These are phyloP conservation scores for Lacerta agilis DNA, from an alignment of 2,797 vertebrate species.

Conservation along the genomic window DNA sequence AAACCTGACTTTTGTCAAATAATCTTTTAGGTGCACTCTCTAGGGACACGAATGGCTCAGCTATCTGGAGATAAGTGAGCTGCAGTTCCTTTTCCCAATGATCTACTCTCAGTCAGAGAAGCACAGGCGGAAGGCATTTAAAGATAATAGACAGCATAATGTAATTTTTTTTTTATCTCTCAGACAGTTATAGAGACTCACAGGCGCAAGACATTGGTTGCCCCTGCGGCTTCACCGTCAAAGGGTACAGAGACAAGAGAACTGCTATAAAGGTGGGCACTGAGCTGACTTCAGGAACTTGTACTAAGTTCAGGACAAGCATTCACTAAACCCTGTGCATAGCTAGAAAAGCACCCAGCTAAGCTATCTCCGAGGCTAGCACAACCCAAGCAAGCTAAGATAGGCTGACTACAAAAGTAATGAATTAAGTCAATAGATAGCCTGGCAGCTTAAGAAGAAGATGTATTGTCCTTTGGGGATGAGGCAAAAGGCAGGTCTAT, in stretches of 20 bases:
- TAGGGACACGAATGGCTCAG: constrained; percentile 29
- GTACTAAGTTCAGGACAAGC: constrained; percentile 12
- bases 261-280: constrained; percentile 14
- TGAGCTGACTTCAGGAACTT: constrained; percentile 13
- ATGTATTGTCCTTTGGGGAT: not conserved
- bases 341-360: not conserved
- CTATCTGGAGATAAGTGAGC: constrained; percentile 43
- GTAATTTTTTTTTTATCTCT: not conserved
- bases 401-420: not conserved
- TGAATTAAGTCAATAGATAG: not conserved
- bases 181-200: constrained; percentile 16
- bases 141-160: constrained; percentile 26
- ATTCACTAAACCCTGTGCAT: constrained; percentile 7
- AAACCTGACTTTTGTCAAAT: constrained; percentile 53
- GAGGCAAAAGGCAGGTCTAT: not conserved
- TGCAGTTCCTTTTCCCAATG: constrained; percentile 28
- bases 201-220: not conserved
- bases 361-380: not conserved
- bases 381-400: not conserved
- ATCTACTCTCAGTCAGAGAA: constrained; percentile 42
- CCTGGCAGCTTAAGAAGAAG: not conserved
- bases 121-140: constrained; percentile 34
- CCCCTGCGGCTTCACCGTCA: constrained; percentile 33
- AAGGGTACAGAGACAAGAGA: constrained; percentile 8
- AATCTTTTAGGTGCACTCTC: constrained; percentile 31